Evolutionary conservation across 2,888 invertebrate genomes (phyloP).

Genomic region (Ceriagrion tenellum): DNA sequence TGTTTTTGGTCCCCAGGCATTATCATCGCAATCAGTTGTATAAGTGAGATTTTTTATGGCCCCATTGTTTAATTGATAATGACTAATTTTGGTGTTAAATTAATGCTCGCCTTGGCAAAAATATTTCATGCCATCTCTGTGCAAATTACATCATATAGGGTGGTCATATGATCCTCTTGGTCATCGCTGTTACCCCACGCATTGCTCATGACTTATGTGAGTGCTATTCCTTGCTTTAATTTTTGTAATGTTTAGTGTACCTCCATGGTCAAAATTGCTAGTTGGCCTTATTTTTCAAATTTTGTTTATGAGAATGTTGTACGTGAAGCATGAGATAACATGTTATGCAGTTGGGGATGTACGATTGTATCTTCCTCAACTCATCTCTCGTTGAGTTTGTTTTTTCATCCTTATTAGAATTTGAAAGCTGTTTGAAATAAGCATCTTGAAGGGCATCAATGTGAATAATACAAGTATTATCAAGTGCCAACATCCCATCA

Average conservation of each 20-base stretch:
- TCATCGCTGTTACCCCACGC: background rate
- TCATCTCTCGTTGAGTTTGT: background rate
- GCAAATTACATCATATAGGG: background rate
- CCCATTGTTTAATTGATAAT: background rate
- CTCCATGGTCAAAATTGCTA: background rate
- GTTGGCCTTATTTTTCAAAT: background rate
- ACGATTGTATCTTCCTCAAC: background rate
- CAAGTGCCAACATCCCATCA: constrained; percentile 42
- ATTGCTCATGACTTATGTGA: background rate
- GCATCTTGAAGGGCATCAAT: background rate
- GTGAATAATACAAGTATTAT: constrained; percentile 46
- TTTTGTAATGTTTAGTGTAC: background rate
- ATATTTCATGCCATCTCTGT: constrained; percentile 3
- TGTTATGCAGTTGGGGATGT: background rate
- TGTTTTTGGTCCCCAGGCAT: background rate
- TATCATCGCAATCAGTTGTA: background rate
- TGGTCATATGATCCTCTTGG: constrained; percentile 19
- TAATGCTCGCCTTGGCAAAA: background rate
- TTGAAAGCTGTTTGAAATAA: constrained; percentile 34
- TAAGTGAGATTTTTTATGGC: background rate
- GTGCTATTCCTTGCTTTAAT: background rate
- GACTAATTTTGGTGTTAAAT: background rate
- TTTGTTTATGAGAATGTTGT: background rate
- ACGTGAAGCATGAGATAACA: background rate
- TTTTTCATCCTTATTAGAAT: background rate